These are phyloP conservation scores for Manacus vitellinus DNA, from an alignment of 2,113 vertebrate genomes.

Conservation along the genomic window DNA sequence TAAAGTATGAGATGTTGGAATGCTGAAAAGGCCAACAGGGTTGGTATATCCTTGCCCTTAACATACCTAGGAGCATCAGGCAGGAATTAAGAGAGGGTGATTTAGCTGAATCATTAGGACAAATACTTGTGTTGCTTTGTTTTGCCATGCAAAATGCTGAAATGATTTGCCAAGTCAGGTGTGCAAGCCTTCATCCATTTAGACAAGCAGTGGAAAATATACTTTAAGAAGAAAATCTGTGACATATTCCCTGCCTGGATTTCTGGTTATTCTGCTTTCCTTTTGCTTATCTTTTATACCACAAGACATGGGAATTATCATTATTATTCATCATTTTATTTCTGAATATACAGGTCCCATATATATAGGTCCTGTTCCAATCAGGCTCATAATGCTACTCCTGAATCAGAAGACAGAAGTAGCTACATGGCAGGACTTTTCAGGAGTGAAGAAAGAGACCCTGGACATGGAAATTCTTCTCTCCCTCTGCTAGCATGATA, in stretches of 20 bases:
- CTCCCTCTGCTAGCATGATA: not conserved
- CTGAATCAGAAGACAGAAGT: not conserved
- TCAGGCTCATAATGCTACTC: not conserved
- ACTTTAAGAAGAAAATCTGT: not conserved
- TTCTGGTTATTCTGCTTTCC: not conserved
- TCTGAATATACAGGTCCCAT: not conserved
- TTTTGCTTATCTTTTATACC: not conserved
- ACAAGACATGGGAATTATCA: not conserved
- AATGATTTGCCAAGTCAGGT: not conserved
- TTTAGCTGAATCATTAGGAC: not conserved
- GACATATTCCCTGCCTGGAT: not conserved
- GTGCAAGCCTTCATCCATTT: not conserved
- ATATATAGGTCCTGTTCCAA: not conserved
- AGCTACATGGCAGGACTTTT: not conserved
- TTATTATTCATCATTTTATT: not conserved
- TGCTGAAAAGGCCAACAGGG: not conserved
- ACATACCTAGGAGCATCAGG: not conserved
- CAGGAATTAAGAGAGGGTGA: not conserved
- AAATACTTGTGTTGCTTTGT: not conserved
- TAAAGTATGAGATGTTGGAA: not conserved
- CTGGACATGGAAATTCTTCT: not conserved
- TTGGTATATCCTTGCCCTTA: not conserved
- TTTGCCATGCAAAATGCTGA: not conserved
- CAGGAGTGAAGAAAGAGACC: not conserved
- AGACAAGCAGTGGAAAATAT: not conserved